A percentile compares a stretch with the other conserved stretches of the same genome.
phyloP scores from a whole-genome alignment of 2,888 invertebrate genomes.

The Mamestra brassicae region DNA sequence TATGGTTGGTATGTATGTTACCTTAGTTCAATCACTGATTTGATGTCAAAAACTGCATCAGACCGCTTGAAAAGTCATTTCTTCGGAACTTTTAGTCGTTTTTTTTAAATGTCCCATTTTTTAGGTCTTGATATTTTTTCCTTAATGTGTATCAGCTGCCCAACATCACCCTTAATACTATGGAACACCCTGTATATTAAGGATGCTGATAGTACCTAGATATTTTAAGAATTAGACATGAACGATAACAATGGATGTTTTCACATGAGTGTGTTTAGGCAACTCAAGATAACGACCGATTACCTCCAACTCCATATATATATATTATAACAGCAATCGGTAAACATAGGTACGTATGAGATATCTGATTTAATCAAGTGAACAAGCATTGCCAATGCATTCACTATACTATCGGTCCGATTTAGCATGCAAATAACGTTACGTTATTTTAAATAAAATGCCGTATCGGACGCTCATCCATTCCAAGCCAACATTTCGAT shows the following conservation, averaged over 20 bases:
- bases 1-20: no score
- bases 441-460: constrained; percentile 52
- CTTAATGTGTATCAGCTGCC: no score
- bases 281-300: constrained; percentile 9
- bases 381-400: constrained; percentile 36
- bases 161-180: no score
- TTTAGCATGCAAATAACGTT: constrained; percentile 52
- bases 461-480: constrained; percentile 31
- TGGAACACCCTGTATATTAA: no score
- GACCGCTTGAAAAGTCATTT: no score
- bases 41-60: no score
- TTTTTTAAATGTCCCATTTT: no score
- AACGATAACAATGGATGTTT: not conserved
- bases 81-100: no score
- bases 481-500: constrained; percentile 32
- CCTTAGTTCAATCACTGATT: no score
- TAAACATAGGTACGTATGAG: not conserved
- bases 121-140: no score
- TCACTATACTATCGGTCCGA: constrained; percentile 36
- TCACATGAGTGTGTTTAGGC: not conserved
- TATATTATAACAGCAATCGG: not conserved
- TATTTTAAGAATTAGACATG: no score
- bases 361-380: constrained; percentile 42
- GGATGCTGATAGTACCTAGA: no score
- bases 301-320: constrained; percentile 9